These are phyloP conservation scores for Gasterosteus nipponicus DNA, from an alignment of 2,113 vertebrate species.

Conservation along the genomic window DNA sequence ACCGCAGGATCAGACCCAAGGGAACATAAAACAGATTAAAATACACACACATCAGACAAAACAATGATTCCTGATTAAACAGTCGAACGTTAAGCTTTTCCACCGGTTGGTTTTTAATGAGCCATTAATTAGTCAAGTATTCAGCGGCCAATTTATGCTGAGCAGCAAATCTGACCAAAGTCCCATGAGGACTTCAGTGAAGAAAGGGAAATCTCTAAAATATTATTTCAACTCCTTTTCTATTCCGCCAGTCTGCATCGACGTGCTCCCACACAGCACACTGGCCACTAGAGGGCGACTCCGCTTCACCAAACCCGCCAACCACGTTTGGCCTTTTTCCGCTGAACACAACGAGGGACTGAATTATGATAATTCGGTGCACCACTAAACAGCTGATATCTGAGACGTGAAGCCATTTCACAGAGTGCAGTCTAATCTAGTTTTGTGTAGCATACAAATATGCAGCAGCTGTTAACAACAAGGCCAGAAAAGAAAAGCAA, in stretches of 20 bases:
- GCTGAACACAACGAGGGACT: neutral
- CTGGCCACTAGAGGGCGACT: conserved; percentile 57
- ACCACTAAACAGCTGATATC: neutral
- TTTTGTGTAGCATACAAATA: neutral
- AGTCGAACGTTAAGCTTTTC: neutral
- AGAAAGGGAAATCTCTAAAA: neutral
- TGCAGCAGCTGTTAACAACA: neutral
- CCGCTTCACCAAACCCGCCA: neutral
- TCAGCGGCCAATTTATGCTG: neutral
- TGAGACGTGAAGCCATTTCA: neutral
- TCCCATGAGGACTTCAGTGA: neutral
- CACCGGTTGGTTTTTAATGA: neutral
- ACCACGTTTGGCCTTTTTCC: neutral
- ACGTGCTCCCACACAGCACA: neutral
- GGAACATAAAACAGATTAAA: neutral
- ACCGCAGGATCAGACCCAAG: neutral
- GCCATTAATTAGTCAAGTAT: neutral
- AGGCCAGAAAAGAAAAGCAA: neutral
- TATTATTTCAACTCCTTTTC: neutral
- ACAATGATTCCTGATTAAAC: neutral
- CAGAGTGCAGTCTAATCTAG: neutral
- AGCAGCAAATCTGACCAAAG: neutral
- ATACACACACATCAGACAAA: neutral
- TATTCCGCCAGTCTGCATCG: neutral
- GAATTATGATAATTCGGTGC: neutral